Evolutionary conservation across 2,888 invertebrate genomes (phyloP), one percentile per base, ranked within the genome.

Genomic region (Aphidius colemani): DNA sequence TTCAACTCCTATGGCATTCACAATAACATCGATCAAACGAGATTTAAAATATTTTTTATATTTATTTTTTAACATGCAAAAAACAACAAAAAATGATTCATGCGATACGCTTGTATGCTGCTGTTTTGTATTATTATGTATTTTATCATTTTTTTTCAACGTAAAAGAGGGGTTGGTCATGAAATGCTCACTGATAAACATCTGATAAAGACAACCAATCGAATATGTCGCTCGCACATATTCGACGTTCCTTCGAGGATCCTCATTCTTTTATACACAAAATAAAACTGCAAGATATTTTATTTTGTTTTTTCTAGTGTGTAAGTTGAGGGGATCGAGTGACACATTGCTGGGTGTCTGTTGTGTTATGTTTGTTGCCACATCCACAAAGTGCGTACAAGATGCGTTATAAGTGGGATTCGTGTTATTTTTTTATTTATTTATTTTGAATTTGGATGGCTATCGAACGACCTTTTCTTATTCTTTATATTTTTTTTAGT

Each of bases 391-490:
- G 55, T 59, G 56, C 44, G 51, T 53, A 65, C 64, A 66, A 64
- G 67, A 63, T 45, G 66, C 64, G 61, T 53, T 53, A 65, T 64
- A 68, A 69, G 69, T 68, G 66, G 66, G 66, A 67, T 66, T 65
- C 62, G 69, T 73, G 70, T 73, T 57, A 46, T 57, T 45, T 39
- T 39, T 57, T 46, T 57, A 46, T 7, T 57, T 57, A 46, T 46
- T 18, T 3, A 18, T 18, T 30, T 30, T 30, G 4, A 30, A 0
- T 30, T 30, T 30, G 30, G 30, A 30, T 30, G 2, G 70, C 76
- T 70, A 79, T 79, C 79, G 79, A 79, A 79, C 78, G 74, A 74
- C 77, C 70, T 73, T 76, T n/a, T 13, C 62, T 44, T 49, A n/a
- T 44, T 18, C 13, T 18, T 18, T 18, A 18, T 18, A 18, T 18